Base-by-base conservation (phyloP, 2,888 invertebrate species). In the Dolichomitus sp. region DNA sequence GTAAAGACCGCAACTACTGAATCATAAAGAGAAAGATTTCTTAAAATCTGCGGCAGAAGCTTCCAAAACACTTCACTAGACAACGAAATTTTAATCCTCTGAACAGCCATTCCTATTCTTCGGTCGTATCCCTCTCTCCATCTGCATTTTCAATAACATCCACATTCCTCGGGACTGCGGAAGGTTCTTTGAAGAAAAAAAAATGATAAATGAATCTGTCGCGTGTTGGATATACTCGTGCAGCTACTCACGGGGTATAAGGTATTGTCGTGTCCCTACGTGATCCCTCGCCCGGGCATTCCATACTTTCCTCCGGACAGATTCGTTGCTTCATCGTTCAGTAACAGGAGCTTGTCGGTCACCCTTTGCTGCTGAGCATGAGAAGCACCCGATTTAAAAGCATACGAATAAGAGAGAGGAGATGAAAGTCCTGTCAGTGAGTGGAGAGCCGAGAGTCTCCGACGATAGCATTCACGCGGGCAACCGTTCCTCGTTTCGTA, bases 401-500 rank as follows among this genome's bases (percentile, higher is more conserved):
- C 45, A 42, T 11, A 40, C 14, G 40, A 73, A 52, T 17, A 23
- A 63, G 40, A 42, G 63, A 63, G 33, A 63, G 40, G 17, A 33
- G 33, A 40, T 17, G 57, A 57, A 57, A 57, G 42, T 45, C 57
- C 75, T 57, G 65, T 66, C 75, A 57, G 65, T 57, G 66, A 75
- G 54, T 45, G 75, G 52, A 37, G 63, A 65, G 27, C 12, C 63
- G 74, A 52, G 50, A 40, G 33, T 30, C 52, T 48, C 14, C 40
- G 19, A 42, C 27, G 65, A 72, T 73, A 61, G 68, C 66, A 54
- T 61, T 52, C 66, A 74, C 59, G 27, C 57, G 74, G 59, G 14
- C 73, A 72, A 78, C 54, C 78, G 66, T 75, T 66, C 74, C 79
- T 74, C 74, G 74, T 69, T 82, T 79, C 65, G 79, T 82, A 82